A percentile compares a stretch with the other conserved stretches of the same genome.
Conservation (phyloP, 2,797 vertebrate species). For the Acropternis orthonyx region DNA sequence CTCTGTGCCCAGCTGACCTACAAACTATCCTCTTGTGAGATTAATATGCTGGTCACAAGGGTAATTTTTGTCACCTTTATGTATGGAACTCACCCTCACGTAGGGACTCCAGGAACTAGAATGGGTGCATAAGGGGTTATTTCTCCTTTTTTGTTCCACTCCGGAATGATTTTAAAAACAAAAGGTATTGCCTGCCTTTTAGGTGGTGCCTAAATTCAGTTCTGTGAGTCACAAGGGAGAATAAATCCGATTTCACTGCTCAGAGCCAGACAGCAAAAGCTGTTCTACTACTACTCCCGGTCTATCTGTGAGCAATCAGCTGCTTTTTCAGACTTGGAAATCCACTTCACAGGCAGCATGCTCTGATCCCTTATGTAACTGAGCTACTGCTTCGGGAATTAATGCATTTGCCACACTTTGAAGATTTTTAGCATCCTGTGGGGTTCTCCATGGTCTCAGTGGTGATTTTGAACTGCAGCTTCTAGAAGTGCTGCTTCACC, state of each 20-base stretch:
- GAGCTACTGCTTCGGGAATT: not conserved
- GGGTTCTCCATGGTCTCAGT: not conserved
- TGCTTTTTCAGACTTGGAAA: not conserved
- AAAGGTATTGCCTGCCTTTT: constrained; percentile 28
- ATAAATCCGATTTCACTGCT: not conserved
- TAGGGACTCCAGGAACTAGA: not conserved
- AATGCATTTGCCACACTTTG: not conserved
- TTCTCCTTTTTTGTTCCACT: not conserved
- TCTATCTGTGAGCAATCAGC: constrained; percentile 5
- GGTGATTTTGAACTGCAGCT: not conserved
- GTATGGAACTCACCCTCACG: fast-evolving
- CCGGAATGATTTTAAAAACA: not conserved
- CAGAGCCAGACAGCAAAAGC: constrained; percentile 3
- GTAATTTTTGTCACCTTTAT: fast-evolving
- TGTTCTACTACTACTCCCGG: constrained; percentile 7
- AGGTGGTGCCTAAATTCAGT: constrained; percentile 12
- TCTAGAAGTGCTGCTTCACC: not conserved
- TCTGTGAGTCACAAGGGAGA: constrained; percentile 37
- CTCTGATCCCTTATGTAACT: constrained; percentile 26
- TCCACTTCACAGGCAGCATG: not conserved
- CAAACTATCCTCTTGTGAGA: fast-evolving
- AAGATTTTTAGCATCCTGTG: not conserved
- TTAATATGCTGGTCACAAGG: not conserved
- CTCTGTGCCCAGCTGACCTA: not conserved
- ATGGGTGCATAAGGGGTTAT: fast-evolving